Evolutionary conservation across 2,797 vertebrate genomes (phyloP).

Genomic region (Geotrypetes seraphini): DNA sequence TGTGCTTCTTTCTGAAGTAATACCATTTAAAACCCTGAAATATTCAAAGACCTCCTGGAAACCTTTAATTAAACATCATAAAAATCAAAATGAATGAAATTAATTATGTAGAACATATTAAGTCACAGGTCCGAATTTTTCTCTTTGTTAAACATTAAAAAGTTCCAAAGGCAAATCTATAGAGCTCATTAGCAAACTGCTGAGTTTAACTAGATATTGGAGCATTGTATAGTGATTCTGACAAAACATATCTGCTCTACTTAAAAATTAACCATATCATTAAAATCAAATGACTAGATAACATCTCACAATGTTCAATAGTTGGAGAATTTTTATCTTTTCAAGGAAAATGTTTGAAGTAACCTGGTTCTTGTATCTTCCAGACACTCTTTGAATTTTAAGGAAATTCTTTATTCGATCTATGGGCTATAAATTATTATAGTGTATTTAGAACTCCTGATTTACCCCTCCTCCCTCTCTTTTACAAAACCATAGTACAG

Average conservation of each 20-base stretch:
- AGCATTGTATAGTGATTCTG: conserved; percentile 20
- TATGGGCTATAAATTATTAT: too few relatives aligned
- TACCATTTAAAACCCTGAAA: not conserved
- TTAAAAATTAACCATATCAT: conserved; percentile 77
- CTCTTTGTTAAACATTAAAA: conserved; percentile 11
- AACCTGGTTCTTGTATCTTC: conserved; percentile 8
- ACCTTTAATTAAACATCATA: conserved; percentile 7
- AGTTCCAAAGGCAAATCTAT: not conserved
- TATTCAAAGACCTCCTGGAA: conserved; percentile 9
- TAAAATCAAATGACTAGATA: conserved; percentile 70
- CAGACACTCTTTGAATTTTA: conserved; percentile 15
- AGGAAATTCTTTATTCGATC: conserved; percentile 13
- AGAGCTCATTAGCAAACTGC: conserved; percentile 16
- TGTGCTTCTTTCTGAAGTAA: fast-evolving
- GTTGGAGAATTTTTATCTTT: conserved; percentile 52
- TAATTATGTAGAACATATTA: not conserved
- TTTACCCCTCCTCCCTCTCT: too few relatives aligned
- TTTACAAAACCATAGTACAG: too few relatives aligned
- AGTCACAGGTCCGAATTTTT: conserved; percentile 14
- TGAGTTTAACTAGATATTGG: conserved; percentile 16
- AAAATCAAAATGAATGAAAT: not conserved
- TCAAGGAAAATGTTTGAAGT: conserved; percentile 17
- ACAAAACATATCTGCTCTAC: conserved; percentile 59
- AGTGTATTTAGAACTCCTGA: too few relatives aligned
- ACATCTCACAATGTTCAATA: conserved; percentile 74